Conservation (phyloP, 2,797 vertebrate species). For the Siniperca scherzeri region DNA sequence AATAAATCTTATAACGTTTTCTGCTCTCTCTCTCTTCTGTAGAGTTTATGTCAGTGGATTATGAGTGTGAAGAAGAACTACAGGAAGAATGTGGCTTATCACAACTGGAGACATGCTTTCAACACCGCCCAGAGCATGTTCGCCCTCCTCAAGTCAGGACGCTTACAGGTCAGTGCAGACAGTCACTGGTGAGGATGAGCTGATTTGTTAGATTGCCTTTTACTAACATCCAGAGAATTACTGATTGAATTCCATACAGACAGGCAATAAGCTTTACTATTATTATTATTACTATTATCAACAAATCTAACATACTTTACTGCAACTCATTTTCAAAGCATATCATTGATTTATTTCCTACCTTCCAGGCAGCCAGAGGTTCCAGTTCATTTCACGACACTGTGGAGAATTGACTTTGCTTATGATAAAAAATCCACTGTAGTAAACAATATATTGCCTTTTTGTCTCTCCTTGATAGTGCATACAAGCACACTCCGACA, state of each 20-base stretch:
- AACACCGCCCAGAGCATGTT: slow-evolving; percentile 99
- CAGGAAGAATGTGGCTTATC: slow-evolving; percentile 95
- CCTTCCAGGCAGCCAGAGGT: background rate
- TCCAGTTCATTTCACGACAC: background rate
- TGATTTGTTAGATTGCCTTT: background rate
- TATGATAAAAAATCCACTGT: background rate
- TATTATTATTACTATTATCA: background rate
- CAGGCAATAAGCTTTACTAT: background rate
- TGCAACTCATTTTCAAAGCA: background rate
- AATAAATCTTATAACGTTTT: background rate
- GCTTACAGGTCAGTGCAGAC: slow-evolving; percentile 89
- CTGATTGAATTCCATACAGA: background rate
- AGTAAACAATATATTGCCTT: background rate
- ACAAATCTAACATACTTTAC: background rate
- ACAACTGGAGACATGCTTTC: slow-evolving; percentile 99
- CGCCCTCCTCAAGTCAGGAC: slow-evolving; percentile 93
- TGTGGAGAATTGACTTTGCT: background rate
- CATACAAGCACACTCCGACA: too few species aligned
- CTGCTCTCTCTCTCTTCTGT: slow-evolving; percentile 25
- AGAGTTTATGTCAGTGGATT: slow-evolving; percentile 97
- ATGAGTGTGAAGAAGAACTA: slow-evolving; percentile 99
- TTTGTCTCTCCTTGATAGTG: background rate
- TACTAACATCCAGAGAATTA: background rate
- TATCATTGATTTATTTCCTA: background rate
- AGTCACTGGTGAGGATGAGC: background rate